phyloP scores from a whole-genome alignment of 2,888 invertebrate genomes.

The Panorpa germanica region DNA sequence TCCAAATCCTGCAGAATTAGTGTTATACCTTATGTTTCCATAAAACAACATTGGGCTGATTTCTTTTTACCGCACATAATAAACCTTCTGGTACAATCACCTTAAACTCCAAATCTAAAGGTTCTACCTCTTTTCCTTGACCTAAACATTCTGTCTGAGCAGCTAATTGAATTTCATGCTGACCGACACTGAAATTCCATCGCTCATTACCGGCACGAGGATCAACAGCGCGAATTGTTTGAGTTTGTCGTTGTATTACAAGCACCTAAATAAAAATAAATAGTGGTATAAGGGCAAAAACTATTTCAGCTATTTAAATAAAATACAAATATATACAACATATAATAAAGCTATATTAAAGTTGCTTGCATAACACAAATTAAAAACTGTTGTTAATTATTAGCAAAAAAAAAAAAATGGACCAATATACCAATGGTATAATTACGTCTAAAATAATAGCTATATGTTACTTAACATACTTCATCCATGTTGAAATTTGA shows the following conservation, averaged over 20 bases:
- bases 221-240: constrained; percentile 80
- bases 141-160: constrained; percentile 29
- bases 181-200: constrained; percentile 93
- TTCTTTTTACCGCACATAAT: constrained; percentile 41
- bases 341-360: too few relatives aligned
- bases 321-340: too few relatives aligned
- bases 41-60: constrained; percentile 32
- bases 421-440: too few relatives aligned
- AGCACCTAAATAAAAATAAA: too few relatives aligned
- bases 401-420: too few relatives aligned
- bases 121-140: constrained; percentile 10
- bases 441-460: too few relatives aligned
- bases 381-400: too few relatives aligned
- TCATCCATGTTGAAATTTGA: too few relatives aligned
- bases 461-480: too few relatives aligned
- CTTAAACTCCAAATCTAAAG: constrained; percentile 33
- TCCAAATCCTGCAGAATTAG: constrained; percentile 1
- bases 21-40: constrained; percentile 57
- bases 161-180: constrained; percentile 55
- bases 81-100: constrained; percentile 55
- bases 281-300: too few relatives aligned
- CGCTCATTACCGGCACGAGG: constrained; percentile 69
- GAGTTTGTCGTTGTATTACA: constrained; percentile 63
- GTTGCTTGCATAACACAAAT: too few relatives aligned
- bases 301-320: too few relatives aligned